Base-by-base conservation (phyloP, 2,797 vertebrate species). In the Ptychobarbus kaznakovi region DNA sequence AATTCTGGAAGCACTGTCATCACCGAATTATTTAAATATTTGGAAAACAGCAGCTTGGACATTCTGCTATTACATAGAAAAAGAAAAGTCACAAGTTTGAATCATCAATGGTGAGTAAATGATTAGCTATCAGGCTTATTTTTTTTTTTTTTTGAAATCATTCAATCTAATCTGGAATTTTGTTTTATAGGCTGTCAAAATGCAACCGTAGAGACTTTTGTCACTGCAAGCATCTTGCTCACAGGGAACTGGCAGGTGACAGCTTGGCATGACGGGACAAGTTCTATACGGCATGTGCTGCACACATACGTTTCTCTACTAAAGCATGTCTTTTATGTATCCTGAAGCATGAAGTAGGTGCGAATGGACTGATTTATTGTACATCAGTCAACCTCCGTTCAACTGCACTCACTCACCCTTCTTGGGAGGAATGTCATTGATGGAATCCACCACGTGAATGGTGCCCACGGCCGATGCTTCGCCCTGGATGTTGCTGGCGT, bases 401-500 rank as follows among this genome's bases (percentile, higher is more conserved):
- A 65, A 35, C 46, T 5, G 51, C 13, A 38, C 49, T 40, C 42
- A 32, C 84, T 68, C 92, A 97, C 97, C 95, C 94, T 95, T 96
- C 86, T 92, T 93, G 86, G 91, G 56, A 28, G 93, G 93, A 91
- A 97, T 95, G 92, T 97, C 96, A 3, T 95, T 92, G 28, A 94
- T 83, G 81, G 94, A 92, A 81, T 96, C 93, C n/a, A 98, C 96
- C 87, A 98, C 94, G 0, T 96, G 95, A 77, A 99, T 96, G 82
- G 90, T 92, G 0, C 96, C 97, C 0, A 94, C 90, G 2, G 97
- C 97, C 0, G 96, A 96, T 25, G 96, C 96, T 82, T 96, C 95
- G 12, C 97, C 97, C 90, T 95, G 94, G 80, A 94, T 83, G 75
- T 98, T 99, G 78, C 93, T 90, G 22, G 96, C 97, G 0, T 97